Conservation (phyloP, 2,113 vertebrate species). For the Grammomys dolichurus region DNA sequence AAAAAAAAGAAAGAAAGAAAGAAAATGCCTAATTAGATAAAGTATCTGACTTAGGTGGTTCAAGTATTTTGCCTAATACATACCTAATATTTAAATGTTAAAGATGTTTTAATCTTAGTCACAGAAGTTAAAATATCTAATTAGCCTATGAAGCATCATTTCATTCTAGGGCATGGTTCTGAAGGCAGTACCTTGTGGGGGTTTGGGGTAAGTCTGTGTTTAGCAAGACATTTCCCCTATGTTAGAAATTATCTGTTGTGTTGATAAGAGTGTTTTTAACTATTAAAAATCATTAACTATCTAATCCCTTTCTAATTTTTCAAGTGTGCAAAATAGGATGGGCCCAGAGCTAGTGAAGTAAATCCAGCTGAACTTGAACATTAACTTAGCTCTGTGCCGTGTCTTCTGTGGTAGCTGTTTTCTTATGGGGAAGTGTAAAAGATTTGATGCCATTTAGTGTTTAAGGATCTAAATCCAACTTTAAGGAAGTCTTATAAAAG, state of each 20-base stretch:
- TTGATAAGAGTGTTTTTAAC: constrained; percentile 38
- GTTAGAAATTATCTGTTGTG: constrained; percentile 21
- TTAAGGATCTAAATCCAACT: background rate
- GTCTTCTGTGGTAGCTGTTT: constrained; percentile 58
- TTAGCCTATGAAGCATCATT: background rate
- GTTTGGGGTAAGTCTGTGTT: background rate
- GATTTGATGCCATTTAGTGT: constrained; percentile 51
- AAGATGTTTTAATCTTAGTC: constrained; percentile 55
- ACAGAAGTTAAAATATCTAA: constrained; percentile 52
- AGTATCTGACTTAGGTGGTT: constrained; percentile 39
- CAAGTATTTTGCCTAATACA: background rate
- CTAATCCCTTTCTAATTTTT: background rate
- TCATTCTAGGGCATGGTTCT: background rate
- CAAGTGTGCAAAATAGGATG: background rate
- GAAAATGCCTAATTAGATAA: background rate
- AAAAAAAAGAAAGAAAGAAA: background rate
- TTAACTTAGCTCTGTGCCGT: constrained; percentile 19
- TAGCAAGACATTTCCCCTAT: constrained; percentile 23
- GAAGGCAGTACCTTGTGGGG: background rate
- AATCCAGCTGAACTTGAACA: background rate
- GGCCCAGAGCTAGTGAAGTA: background rate
- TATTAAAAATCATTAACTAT: constrained; percentile 42
- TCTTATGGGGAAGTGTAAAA: constrained; percentile 16
- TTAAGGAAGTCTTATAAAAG: constrained; percentile 28
- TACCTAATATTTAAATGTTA: background rate